phyloP scores from a whole-genome alignment of 2,113 vertebrate species.

The Ellobius talpinus region DNA sequence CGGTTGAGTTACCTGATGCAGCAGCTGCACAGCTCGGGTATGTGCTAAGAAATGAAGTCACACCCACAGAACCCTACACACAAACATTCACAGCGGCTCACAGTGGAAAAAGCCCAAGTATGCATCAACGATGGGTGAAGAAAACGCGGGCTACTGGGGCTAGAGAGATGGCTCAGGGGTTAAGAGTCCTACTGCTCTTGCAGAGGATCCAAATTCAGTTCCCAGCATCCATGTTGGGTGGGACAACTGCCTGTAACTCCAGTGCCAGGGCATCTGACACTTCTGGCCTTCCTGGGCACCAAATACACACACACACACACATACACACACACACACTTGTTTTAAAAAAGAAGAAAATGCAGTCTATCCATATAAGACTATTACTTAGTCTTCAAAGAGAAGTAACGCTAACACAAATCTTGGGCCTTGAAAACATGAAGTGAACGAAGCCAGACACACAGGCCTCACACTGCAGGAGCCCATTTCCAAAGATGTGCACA shows the following conservation, averaged over 20 bases:
- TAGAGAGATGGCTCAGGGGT: background rate
- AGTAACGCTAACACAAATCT: rapidly evolving
- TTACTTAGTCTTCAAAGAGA: rapidly evolving
- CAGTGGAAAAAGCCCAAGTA: too few relatives aligned
- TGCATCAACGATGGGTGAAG: rapidly evolving
- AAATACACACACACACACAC: too few relatives aligned
- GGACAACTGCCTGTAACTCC: background rate
- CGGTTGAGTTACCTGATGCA: rapidly evolving
- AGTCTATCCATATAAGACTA: rapidly evolving
- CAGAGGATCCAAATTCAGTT: background rate
- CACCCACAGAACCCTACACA: rapidly evolving
- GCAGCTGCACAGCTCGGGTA: background rate
- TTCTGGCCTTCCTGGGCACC: background rate
- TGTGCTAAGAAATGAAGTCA: rapidly evolving
- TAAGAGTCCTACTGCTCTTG: background rate
- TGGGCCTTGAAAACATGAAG: rapidly evolving
- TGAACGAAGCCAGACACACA: background rate
- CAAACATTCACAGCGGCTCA: rapidly evolving
- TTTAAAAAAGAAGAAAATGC: background rate
- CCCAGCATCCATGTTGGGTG: background rate
- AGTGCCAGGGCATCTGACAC: background rate
- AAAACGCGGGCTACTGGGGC: rapidly evolving
- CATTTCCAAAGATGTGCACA: rapidly evolving
- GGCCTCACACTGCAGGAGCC: rapidly evolving
- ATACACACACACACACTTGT: background rate